phyloP scores from a whole-genome alignment of 1,140 invertebrate species.

The Dufourea novaeangliae region DNA sequence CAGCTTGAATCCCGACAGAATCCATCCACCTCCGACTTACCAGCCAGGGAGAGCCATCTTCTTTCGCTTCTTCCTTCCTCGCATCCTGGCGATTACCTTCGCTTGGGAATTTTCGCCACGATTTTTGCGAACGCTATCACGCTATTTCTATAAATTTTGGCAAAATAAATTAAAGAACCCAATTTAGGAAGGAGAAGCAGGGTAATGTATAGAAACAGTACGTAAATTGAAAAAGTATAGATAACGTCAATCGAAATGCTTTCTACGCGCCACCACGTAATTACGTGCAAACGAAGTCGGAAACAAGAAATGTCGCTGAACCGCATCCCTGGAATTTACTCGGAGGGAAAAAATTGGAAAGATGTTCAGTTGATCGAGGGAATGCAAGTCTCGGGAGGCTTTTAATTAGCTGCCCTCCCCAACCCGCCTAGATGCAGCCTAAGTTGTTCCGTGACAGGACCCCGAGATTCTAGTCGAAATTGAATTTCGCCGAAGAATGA shows the following conservation, averaged over 20 bases:
- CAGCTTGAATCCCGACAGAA: conserved; percentile 64
- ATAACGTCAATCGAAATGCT: not conserved
- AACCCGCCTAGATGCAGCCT: conserved; percentile 31
- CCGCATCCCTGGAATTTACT: conserved; percentile 15
- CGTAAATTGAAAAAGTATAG: too few relatives aligned
- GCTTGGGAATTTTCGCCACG: conserved; percentile 13
- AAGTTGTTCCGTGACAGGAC: conserved; percentile 55
- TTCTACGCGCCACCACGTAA: not conserved
- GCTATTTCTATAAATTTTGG: too few relatives aligned
- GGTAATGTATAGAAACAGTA: too few relatives aligned
- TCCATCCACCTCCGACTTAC: conserved; percentile 63
- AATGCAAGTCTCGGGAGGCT: conserved; percentile 61
- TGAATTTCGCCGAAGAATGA: conserved; percentile 67
- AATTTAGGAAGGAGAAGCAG: too few relatives aligned
- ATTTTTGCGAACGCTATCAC: conserved; percentile 16
- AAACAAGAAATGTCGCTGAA: not conserved
- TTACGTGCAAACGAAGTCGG: not conserved
- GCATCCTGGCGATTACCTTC: conserved; percentile 7
- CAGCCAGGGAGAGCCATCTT: conserved; percentile 45
- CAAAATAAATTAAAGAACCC: too few relatives aligned
- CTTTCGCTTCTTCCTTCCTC: conserved; percentile 18
- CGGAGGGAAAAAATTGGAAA: conserved; percentile 12
- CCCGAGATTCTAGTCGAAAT: conserved; percentile 63
- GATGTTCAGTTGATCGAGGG: conserved; percentile 43
- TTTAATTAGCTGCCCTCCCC: conserved; percentile 61